These are phyloP conservation scores for Galerucella nymphaeae DNA, from an alignment of 2,888 invertebrate species.

Conservation along the genomic window DNA sequence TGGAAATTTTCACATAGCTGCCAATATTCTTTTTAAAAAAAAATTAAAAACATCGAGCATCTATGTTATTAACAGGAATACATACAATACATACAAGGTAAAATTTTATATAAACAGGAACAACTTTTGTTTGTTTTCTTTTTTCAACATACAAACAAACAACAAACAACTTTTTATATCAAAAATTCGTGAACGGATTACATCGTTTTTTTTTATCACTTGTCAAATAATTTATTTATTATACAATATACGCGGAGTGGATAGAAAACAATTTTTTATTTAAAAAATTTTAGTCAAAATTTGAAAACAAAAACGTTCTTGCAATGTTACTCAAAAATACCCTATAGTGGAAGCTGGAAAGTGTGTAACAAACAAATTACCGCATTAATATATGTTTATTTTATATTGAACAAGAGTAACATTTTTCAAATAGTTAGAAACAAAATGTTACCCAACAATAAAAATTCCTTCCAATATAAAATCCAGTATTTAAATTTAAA, in stretches of 20 bases:
- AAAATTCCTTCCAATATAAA: neutral
- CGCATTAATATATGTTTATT: too few relatives aligned
- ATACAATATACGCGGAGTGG: neutral
- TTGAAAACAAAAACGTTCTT: conserved; percentile 1
- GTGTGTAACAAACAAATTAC: too few relatives aligned
- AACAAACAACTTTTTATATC: conserved; percentile 1
- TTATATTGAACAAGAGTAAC: conserved; percentile 3
- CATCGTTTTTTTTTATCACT: neutral
- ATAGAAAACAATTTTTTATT: conserved; percentile 2
- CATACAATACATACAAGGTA: conserved; percentile 22
- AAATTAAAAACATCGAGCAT: conserved; percentile 17
- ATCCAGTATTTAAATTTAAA: neutral
- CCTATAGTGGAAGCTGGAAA: too few relatives aligned
- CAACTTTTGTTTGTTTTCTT: conserved; percentile 8
- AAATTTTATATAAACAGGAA: conserved; percentile 29
- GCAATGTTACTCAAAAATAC: neutral
- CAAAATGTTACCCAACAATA: conserved; percentile 1
- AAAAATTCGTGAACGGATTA: neutral
- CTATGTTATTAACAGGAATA: conserved; percentile 20
- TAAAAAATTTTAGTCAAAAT: conserved; percentile 6
- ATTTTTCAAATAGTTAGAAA: conserved; percentile 13
- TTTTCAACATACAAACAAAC: conserved; percentile 7
- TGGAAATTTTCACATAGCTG: conserved; percentile 25
- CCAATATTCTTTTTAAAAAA: conserved; percentile 15
- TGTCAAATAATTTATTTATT: neutral